phyloP scores from a whole-genome alignment of 2,888 invertebrate species.

The Dryobotodes eremita region DNA sequence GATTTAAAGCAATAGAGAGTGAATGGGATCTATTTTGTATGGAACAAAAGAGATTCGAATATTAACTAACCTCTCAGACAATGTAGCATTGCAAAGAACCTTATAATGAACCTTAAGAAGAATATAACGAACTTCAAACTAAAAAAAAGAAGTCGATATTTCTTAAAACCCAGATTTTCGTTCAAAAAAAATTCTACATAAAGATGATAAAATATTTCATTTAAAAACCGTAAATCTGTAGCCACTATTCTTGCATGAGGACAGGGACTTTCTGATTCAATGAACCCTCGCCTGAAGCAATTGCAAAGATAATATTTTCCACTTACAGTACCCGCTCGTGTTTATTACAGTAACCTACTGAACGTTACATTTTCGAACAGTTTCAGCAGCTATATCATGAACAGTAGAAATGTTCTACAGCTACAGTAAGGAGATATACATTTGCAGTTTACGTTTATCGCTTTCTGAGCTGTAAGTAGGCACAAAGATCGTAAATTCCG shows the following conservation, averaged over 20 bases:
- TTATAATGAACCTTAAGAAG: no score
- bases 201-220: slow-evolving; percentile 12
- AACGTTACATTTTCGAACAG: slow-evolving; percentile 45
- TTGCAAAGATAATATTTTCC: slow-evolving; percentile 58
- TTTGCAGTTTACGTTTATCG: slow-evolving; percentile 34
- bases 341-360: slow-evolving; percentile 29
- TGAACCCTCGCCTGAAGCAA: slow-evolving; percentile 42
- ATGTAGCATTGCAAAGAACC: neutral
- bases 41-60: neutral
- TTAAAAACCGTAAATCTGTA: slow-evolving; percentile 13
- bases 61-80: neutral
- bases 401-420: slow-evolving; percentile 25
- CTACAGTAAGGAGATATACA: neutral
- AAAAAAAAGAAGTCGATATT: no score
- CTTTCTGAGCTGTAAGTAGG: neutral
- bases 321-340: slow-evolving; percentile 26
- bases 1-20: slow-evolving; percentile 22
- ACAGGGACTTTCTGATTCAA: slow-evolving; percentile 38
- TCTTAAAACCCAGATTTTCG: neutral
- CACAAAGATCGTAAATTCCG: slow-evolving; percentile 65
- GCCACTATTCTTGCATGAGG: slow-evolving; percentile 30
- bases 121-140: neutral
- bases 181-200: neutral
- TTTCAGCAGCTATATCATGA: slow-evolving; percentile 37
- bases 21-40: neutral